phyloP scores from a whole-genome alignment of 2,888 invertebrate species.

The Zeuzera pyrina region DNA sequence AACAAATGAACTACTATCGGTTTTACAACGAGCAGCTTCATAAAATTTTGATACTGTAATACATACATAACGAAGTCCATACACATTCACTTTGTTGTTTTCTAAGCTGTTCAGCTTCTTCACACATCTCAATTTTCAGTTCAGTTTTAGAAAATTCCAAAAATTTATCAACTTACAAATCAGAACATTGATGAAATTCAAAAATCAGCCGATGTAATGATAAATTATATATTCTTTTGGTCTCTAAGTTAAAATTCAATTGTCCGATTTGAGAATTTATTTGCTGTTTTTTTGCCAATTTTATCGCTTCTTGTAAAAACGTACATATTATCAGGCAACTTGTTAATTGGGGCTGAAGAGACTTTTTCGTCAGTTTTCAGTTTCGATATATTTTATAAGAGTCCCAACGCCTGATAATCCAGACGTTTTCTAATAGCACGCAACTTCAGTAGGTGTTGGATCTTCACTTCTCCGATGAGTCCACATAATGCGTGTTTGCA shows the following conservation, averaged over 20 bases:
- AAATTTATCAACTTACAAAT: background rate
- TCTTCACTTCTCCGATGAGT: slow-evolving; percentile 1
- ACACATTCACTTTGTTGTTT: slow-evolving; percentile 10
- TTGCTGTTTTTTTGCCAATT: background rate
- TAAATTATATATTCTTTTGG: background rate
- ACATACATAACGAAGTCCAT: slow-evolving; percentile 16
- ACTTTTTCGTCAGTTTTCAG: background rate
- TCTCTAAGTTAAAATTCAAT: background rate
- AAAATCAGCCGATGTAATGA: background rate
- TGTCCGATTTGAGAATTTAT: background rate
- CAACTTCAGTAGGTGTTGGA: slow-evolving; percentile 2
- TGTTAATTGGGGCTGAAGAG: no score
- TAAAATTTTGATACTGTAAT: slow-evolving; percentile 19
- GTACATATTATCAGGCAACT: no score
- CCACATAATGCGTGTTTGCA: slow-evolving; percentile 5
- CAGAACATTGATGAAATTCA: background rate
- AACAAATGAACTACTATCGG: slow-evolving; percentile 11
- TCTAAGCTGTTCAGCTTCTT: slow-evolving; percentile 7
- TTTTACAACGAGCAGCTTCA: slow-evolving; percentile 15
- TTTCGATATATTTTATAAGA: slow-evolving; percentile 4
- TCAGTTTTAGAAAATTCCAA: background rate
- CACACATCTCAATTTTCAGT: slow-evolving; percentile 1
- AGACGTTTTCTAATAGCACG: slow-evolving; percentile 2
- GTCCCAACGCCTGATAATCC: slow-evolving; percentile 3
- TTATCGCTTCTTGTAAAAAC: background rate